Base-by-base conservation (phyloP, 53 echinoderm and acorn worm genomes). In the Hippasteria phrygiana region DNA sequence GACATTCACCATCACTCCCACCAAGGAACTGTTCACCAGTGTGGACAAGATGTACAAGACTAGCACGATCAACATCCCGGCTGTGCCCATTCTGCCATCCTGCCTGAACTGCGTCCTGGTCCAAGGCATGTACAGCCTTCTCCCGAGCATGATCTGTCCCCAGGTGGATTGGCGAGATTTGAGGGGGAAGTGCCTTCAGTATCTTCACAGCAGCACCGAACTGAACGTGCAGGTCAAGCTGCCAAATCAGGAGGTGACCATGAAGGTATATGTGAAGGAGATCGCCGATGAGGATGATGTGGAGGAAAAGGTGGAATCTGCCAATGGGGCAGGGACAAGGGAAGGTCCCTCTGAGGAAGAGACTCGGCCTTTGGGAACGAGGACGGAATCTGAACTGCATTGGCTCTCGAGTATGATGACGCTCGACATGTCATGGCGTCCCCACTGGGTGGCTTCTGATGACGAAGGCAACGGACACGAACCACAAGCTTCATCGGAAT, bases 231-330 rank as follows among this genome's bases (percentile, higher is more conserved):
- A 69, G 51, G 71, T 85, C 85, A 45, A 48, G 70, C 13, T 71
- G 34, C 85, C 85, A 0, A 38, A 69, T 33, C 46, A 43, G 7
- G 85, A 71, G 37, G 72, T 90, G 35, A 55, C 43, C 9, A 39
- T 90, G 9, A 90, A 73, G 63, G 67, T 82, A 42, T 90, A 73
- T 22, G 82, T 90, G 20, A 90, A 90, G 78, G 29, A 89, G 46
- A 43, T 64, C 5, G 29, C 65, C 17, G 88, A 74, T 5, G 34
- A 17, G 34, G 50, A 37, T 33, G 42, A 40, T 4, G 62, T 54
- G 31, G 62, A 13, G 14, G 13, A 36, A 17, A 18, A 43, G 29
- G 72, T 11, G 5, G 18, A 35, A 54, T n/a, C 53, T 20, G 38
- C 55, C 35, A 16, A 40, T 32, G 28, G 26, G 50, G 16, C 62